Conservation (phyloP, 1,140 invertebrate genomes). For the Lepidotrigona ventralis region DNA sequence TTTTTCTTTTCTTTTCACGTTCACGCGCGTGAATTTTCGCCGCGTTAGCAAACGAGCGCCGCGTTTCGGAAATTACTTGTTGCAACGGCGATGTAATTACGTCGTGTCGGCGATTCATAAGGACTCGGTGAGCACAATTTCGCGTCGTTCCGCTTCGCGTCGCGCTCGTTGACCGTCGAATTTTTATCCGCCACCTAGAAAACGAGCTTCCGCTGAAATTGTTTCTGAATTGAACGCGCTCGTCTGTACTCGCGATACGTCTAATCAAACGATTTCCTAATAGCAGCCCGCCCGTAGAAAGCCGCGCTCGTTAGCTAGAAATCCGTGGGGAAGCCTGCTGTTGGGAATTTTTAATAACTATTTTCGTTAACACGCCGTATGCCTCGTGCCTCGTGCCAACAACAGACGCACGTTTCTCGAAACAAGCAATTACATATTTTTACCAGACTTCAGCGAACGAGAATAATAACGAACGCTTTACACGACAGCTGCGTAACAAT, state of each 20-base stretch:
- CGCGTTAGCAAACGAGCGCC: slow-evolving; percentile 2
- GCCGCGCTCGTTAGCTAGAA: neutral
- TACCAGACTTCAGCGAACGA: neutral
- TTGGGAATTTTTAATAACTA: slow-evolving; percentile 5
- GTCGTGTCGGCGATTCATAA: slow-evolving; percentile 32
- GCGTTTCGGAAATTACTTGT: slow-evolving; percentile 36
- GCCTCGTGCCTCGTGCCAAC: neutral
- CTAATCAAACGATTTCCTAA: neutral
- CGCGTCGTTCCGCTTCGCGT: neutral
- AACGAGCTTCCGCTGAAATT: slow-evolving; percentile 23
- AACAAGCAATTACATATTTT: slow-evolving; percentile 36
- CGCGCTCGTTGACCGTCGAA: slow-evolving; percentile 12
- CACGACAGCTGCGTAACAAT: neutral
- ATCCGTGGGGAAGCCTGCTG: no score
- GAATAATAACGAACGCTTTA: neutral
- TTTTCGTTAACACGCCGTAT: neutral
- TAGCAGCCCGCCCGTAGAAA: neutral
- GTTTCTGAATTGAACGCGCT: slow-evolving; percentile 18
- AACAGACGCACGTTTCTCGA: neutral
- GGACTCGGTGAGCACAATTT: slow-evolving; percentile 14
- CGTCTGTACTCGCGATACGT: neutral
- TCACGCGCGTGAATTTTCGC: neutral
- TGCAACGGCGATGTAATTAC: slow-evolving; percentile 31
- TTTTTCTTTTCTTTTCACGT: neutral
- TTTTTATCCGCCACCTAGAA: slow-evolving; percentile 22